A percentile compares a stretch with the other conserved stretches of the same genome.
phyloP scores from a whole-genome alignment of 2,797 vertebrate species.

The Sebastes reedi region DNA sequence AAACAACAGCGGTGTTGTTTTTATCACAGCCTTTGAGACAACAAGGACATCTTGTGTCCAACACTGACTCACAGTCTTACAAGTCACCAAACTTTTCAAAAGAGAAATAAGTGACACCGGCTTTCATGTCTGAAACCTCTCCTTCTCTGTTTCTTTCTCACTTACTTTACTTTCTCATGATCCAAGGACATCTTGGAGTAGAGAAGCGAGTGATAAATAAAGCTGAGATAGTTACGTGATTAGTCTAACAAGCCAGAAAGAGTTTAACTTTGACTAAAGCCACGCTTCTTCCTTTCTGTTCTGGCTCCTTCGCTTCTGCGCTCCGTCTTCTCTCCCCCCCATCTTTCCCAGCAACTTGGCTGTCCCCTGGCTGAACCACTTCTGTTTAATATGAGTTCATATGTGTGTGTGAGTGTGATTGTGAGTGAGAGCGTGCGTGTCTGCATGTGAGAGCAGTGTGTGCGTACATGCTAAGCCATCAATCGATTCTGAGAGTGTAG shows the following conservation, averaged over 20 bases:
- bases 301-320: conserved; percentile 33
- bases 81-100: background rate
- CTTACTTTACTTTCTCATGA: conserved; percentile 20
- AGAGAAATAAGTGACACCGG: background rate
- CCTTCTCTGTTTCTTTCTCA: background rate
- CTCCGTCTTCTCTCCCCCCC: conserved; percentile 32
- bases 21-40: conserved; percentile 14
- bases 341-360: conserved; percentile 55
- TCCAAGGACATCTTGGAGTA: conserved; percentile 52
- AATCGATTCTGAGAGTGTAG: conserved; percentile 58
- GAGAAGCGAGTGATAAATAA: conserved; percentile 46
- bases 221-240: conserved; percentile 52
- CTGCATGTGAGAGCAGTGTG: background rate
- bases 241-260: conserved; percentile 49
- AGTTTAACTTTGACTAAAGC: conserved; percentile 65
- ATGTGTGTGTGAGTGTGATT: background rate
- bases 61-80: background rate
- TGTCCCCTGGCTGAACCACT: conserved; percentile 74
- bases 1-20: background rate
- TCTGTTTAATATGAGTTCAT: conserved; percentile 56
- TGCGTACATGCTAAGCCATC: conserved; percentile 60
- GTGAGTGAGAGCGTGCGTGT: background rate
- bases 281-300: conserved; percentile 38
- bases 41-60: conserved; percentile 2
- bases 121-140: conserved; percentile 13